Evolutionary conservation across 1,140 invertebrate genomes (phyloP), one percentile per base, ranked within the genome.

Genomic region (Lineus longissimus): DNA sequence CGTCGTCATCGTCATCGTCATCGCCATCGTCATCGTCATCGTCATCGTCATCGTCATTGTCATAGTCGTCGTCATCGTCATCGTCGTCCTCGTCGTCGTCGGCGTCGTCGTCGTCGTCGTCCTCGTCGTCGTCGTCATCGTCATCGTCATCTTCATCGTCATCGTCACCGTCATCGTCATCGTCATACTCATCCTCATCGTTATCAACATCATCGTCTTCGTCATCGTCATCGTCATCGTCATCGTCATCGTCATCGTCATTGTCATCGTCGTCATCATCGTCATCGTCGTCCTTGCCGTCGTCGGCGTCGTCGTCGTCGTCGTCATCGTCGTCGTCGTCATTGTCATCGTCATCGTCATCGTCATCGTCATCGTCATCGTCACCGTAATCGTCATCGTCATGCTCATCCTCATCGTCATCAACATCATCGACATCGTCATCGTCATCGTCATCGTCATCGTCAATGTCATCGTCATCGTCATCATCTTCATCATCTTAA

Each of bases 201-300:
- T n/a, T n/a, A n/a, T n/a, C n/a, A n/a, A n/a, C n/a, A n/a, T n/a
- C n/a, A n/a, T n/a, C n/a, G n/a, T n/a, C n/a, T n/a, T n/a, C n/a
- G n/a, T n/a, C n/a, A n/a, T n/a, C n/a, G n/a, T n/a, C 59, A 61
- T 61, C 59, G 55, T 61, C 59, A 27, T 61, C 59, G 27, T 1
- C 59, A 27, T 54, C 59, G 27, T 61, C 59, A 51, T 57, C 2
- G 27, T 61, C 59, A 55, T 54, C 59, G 55, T 61, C 1, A 61
- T 61, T 41, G 30, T 61, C 40, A 61, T 61, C 59, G 55, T 61
- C 59, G 55, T 55, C 59, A 61, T 55, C 59, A 61, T 55, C 59
- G 2, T 2, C 59, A 54, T 55, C 59, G 55, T 57, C 33, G 17
- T 59, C 13, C n/a, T n/a, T n/a, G n/a, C n/a, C n/a, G n/a, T n/a